These are phyloP conservation scores for Teinopalpus imperialis DNA, from an alignment of 2,888 invertebrate species.

Conservation along the genomic window DNA sequence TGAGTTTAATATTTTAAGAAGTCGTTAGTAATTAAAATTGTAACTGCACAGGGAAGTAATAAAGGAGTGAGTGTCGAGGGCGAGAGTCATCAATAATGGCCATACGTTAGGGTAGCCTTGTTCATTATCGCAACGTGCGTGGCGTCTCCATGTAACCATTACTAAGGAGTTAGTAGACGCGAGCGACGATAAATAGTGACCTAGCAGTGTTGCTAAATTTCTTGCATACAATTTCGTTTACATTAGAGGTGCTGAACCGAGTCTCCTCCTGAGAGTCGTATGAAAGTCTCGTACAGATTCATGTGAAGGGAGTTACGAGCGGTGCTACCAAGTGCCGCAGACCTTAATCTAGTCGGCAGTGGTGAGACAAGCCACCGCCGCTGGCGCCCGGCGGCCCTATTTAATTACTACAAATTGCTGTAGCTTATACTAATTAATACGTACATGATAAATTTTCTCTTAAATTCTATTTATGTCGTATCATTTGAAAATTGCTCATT, in stretches of 20 bases:
- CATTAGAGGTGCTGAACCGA: slow-evolving; percentile 74
- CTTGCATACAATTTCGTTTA: slow-evolving; percentile 80
- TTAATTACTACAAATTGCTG: slow-evolving; percentile 77
- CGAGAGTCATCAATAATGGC: slow-evolving; percentile 73
- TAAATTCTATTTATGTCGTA: slow-evolving; percentile 60
- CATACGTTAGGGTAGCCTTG: slow-evolving; percentile 71
- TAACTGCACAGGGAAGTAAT: slow-evolving; percentile 58
- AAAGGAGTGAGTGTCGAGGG: slow-evolving; percentile 52
- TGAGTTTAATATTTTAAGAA: background rate
- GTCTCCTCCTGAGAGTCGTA: slow-evolving; percentile 68
- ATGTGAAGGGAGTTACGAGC: slow-evolving; percentile 75
- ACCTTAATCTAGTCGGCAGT: slow-evolving; percentile 68
- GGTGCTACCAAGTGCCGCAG: slow-evolving; percentile 59
- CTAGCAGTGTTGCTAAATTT: slow-evolving; percentile 74
- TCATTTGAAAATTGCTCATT: no score
- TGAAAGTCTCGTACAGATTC: slow-evolving; percentile 74
- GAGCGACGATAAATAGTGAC: slow-evolving; percentile 74
- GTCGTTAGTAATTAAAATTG: slow-evolving; percentile 58
- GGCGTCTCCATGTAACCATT: slow-evolving; percentile 73
- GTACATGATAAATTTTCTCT: slow-evolving; percentile 67
- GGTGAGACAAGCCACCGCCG: slow-evolving; percentile 50
- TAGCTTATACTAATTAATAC: slow-evolving; percentile 61
- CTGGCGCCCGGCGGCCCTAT: slow-evolving; percentile 57
- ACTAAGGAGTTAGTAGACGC: slow-evolving; percentile 74
- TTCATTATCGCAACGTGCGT: slow-evolving; percentile 68